Base-by-base conservation (phyloP, 2,113 vertebrate species). In the Perccottus glenii region DNA sequence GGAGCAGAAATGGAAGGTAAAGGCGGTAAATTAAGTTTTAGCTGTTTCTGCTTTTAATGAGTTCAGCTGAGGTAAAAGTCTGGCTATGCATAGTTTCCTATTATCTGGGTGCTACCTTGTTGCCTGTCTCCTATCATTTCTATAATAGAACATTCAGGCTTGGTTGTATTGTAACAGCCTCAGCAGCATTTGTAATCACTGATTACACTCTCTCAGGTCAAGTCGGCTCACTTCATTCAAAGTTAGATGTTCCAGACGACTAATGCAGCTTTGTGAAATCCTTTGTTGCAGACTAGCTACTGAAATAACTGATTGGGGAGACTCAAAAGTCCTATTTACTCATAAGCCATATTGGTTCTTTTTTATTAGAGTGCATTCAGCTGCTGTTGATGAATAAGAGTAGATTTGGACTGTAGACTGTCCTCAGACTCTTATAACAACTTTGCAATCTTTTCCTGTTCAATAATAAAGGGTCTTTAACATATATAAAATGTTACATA, bases 361-460 rank as follows among this genome's bases (percentile, higher is more conserved):
- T 87, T 87, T 85, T 82, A 80, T 80, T 80, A 72, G 68, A 81
- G 84, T 80, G 80, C 70, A 81, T 84, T 84, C 81, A 83, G 80
- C 83, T 81, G 70, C 84, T 77, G 73, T 75, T 5, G 47, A 60
- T 63, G 71, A 58, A 56, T 78, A 82, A 82, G 83, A 85, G 75
- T 79, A 80, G 73, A 75, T 86, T 88, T 82, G 77, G 80, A 27
- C 84, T 80, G 58, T 27, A 27, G 19, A 27, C 19, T 60, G 73
- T 70, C 65, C 75, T 80, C 58, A 64, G 74, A 86, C 81, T 87
- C 80, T 87, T 81, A 85, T 86, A 85, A 79, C 67, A 42, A 85
- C 86, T 74, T 75, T 75, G 75, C 84, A 73, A 82, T 87, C 77
- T 87, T 70, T 64, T 45, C 49, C 64, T 77, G 76, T 69, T 50